Percentiles rank a stretch among this genome's conserved stretches.
Evolutionary conservation across 92 coral and sea anemone species (phyloP).

Genomic region (Pocillopora grandis): DNA sequence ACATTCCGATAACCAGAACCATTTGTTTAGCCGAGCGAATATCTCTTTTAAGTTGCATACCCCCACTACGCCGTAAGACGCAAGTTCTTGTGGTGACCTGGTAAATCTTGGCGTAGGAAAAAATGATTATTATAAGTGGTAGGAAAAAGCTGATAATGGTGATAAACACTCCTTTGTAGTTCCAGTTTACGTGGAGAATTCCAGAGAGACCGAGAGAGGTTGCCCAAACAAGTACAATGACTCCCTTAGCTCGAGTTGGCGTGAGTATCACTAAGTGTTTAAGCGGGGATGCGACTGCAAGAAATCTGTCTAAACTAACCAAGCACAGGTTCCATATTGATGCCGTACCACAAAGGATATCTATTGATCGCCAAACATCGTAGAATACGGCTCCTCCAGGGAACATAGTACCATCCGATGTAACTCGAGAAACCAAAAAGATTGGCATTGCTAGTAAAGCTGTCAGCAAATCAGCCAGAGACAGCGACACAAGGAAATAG

Average conservation of each 20-base stretch:
- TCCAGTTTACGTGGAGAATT: slow-evolving; percentile 72
- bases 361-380: slow-evolving; percentile 76
- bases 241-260: slow-evolving; percentile 71
- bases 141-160: slow-evolving; percentile 77
- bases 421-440: slow-evolving; percentile 66
- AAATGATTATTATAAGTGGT: slow-evolving; percentile 79
- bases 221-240: slow-evolving; percentile 83
- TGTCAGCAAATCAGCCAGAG: slow-evolving; percentile 83
- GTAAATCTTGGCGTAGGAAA: slow-evolving; percentile 84
- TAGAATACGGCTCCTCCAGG: slow-evolving; percentile 66
- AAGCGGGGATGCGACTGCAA: slow-evolving; percentile 84
- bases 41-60: slow-evolving; percentile 81
- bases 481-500: slow-evolving; percentile 81
- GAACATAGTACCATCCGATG: slow-evolving; percentile 43
- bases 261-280: slow-evolving; percentile 88
- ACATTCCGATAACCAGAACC: slow-evolving; percentile 84
- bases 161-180: slow-evolving; percentile 74
- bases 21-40: slow-evolving; percentile 93
- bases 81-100: slow-evolving; percentile 73
- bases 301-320: slow-evolving; percentile 92
- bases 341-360: slow-evolving; percentile 86
- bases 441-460: slow-evolving; percentile 90
- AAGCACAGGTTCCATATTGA: slow-evolving; percentile 97
- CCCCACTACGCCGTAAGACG: slow-evolving; percentile 62
- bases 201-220: slow-evolving; percentile 70